Base-by-base conservation (phyloP, 2,113 vertebrate species). In the Heptranchias perlo region DNA sequence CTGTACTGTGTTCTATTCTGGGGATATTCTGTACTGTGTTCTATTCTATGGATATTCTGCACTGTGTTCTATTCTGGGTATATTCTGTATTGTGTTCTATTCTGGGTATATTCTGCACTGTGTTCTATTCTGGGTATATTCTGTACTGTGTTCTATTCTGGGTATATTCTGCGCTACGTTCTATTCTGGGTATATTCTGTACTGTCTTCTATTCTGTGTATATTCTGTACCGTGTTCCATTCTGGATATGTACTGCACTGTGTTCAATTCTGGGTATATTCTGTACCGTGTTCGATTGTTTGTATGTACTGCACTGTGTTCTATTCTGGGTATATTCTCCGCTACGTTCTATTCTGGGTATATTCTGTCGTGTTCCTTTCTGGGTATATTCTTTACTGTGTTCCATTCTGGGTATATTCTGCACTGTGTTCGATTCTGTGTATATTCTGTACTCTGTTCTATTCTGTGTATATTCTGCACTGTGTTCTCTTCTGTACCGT, bases 231-330 rank as follows among this genome's bases (percentile, higher is more conserved):
- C 6, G 52, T 6, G 52, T 54, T 54, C 52, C 6, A 6, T 58
- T 58, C 58, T 58, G 5, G 8, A 5, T 58, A 58, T 58, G 11
- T 58, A 8, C 58, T 58, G 8, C 58, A 7, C 5, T 31, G 28
- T 4, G 0, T 4, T 16, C 3, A 2, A 0, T 3, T 1, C 31
- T 28, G 1, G 0, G 21, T 28, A 25, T 28, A 4, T 5, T 5
- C 67, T 35, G 28, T 73, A 1, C 18, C 35, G 28, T 73, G 5
- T 73, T 64, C 62, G 0, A 21, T 64, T 16, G 2, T 64, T 14
- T 5, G 10, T 31, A 1, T 11, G 35, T 73, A 31, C 67, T 73
- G 28, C 1, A 73, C 31, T 35, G 67, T 35, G 67, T 7, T 73
- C 25, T 7, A 31, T 73, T 73, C 8, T 73, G 10, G 28, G 4